Conservation (phyloP, 2,797 vertebrate species). For the Parambassis ranga region DNA sequence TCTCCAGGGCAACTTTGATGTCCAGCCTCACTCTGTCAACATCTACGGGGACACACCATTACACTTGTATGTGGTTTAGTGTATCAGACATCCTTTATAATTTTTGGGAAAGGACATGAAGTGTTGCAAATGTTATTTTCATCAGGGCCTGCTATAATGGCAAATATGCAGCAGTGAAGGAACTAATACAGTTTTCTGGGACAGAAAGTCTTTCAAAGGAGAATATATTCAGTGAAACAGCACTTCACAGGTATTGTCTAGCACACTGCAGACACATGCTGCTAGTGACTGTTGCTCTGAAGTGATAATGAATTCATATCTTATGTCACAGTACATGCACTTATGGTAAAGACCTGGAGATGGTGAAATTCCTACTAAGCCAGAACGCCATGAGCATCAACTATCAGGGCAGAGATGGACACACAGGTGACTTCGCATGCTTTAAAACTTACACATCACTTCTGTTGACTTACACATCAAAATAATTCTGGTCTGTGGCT, state of each 20-base stretch:
- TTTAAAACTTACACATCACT: neutral
- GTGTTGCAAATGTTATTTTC: conserved; percentile 27
- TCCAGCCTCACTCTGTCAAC: conserved; percentile 90
- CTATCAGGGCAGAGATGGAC: conserved; percentile 93
- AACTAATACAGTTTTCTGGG: conserved; percentile 88
- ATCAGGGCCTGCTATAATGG: conserved; percentile 92
- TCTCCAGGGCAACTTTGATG: conserved; percentile 84
- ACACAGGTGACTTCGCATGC: conserved; percentile 84
- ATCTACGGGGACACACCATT: conserved; percentile 95
- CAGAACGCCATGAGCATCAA: conserved; percentile 91
- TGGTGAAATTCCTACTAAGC: conserved; percentile 91
- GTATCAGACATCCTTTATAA: neutral
- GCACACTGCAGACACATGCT: neutral
- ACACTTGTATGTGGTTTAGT: conserved; percentile 81
- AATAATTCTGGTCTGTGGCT: neutral
- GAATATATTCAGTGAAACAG: conserved; percentile 97
- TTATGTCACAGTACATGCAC: conserved; percentile 86
- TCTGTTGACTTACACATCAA: neutral
- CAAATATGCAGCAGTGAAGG: conserved; percentile 87
- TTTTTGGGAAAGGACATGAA: neutral
- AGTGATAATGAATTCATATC: neutral
- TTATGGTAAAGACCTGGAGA: conserved; percentile 91
- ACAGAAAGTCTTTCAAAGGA: conserved; percentile 94
- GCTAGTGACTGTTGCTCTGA: neutral
- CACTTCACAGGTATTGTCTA: conserved; percentile 89